A percentile compares a stretch with the other conserved stretches of the same genome.
Evolutionary conservation across 2,113 vertebrate genomes (phyloP).

Genomic region (Grallaria varia): DNA sequence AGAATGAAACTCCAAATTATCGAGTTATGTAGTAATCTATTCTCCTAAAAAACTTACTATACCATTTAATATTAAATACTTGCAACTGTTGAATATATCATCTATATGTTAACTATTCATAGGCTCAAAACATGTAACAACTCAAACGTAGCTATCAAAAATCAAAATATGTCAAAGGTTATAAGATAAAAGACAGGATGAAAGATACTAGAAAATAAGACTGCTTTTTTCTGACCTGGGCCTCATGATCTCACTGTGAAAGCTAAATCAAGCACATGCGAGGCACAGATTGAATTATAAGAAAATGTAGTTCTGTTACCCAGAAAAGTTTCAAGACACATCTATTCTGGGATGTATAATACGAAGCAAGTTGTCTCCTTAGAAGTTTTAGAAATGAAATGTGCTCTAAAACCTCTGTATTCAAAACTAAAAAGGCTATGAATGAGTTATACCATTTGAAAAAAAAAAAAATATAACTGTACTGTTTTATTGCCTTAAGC

Average conservation of each 20-base stretch:
- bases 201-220: background rate
- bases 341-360: background rate
- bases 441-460: background rate
- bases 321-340: background rate
- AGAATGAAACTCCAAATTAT: background rate
- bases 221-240: background rate
- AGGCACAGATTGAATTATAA: background rate
- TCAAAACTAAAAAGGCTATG: background rate
- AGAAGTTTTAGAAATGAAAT: background rate
- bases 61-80: background rate
- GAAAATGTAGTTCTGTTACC: background rate
- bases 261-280: background rate
- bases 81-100: background rate
- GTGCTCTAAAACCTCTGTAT: background rate
- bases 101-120: background rate
- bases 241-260: background rate
- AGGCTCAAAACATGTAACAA: background rate
- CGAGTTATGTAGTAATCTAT: fast-evolving
- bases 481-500: background rate
- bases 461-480: background rate
- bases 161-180: background rate
- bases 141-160: background rate
- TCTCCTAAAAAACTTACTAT: background rate
- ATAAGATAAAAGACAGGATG: background rate
- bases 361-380: background rate